phyloP scores from a whole-genome alignment of 2,888 invertebrate genomes.

The Tenthredo scrophulariae region DNA sequence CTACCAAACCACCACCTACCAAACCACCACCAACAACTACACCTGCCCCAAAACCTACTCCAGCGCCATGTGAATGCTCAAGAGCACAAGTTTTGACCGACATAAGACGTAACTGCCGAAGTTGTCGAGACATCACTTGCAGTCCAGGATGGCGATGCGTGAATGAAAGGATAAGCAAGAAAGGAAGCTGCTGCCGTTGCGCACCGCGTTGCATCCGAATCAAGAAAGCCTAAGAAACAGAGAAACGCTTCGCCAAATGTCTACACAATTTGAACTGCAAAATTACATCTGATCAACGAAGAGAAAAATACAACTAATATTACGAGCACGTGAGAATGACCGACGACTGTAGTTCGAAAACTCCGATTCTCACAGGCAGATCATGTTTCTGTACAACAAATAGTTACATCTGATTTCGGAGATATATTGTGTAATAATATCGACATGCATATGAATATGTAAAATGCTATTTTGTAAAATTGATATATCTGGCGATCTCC shows the following conservation, averaged over 20 bases:
- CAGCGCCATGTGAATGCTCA: background rate
- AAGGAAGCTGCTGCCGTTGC: background rate
- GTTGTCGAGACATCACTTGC: background rate
- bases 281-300: background rate
- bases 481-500: background rate
- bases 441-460: background rate
- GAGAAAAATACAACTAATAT: background rate
- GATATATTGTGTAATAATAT: background rate
- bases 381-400: background rate
- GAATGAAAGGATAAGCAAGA: background rate
- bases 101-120: background rate
- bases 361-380: background rate
- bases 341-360: background rate
- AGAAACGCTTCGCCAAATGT: background rate
- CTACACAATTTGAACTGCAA: background rate
- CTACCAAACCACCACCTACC: background rate
- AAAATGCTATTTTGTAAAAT: background rate
- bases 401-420: background rate
- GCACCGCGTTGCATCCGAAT: background rate
- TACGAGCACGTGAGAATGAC: background rate
- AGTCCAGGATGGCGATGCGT: background rate
- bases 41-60: background rate
- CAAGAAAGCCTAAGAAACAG: background rate
- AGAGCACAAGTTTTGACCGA: background rate
- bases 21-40: background rate